A percentile compares a stretch with the other conserved stretches of the same genome.
phyloP scores from a whole-genome alignment of 2,113 vertebrate species.

The Loxodonta africana region DNA sequence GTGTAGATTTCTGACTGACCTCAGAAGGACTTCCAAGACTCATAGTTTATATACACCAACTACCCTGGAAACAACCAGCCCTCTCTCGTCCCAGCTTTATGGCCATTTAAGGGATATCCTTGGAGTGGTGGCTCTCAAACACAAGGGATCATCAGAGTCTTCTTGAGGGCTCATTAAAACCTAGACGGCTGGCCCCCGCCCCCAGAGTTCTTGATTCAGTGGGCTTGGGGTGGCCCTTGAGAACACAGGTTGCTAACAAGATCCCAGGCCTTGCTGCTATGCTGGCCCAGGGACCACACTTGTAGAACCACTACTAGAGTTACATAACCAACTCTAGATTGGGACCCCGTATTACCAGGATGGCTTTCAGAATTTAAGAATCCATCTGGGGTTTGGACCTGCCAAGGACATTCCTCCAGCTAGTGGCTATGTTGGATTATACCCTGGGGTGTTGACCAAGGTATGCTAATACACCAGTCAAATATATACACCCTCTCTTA shows the following conservation, averaged over 20 bases:
- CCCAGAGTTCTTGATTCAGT: not conserved
- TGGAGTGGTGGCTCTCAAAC: not conserved
- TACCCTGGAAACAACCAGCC: not conserved
- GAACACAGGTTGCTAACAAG: not conserved
- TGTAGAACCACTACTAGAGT: not conserved
- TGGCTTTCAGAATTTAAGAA: not conserved
- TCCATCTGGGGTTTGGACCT: not conserved
- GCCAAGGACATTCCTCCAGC: not conserved
- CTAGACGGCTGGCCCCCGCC: not conserved
- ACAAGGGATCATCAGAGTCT: not conserved
- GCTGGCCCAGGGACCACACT: not conserved
- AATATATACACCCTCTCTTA: not conserved
- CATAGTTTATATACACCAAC: not conserved
- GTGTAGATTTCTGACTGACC: not conserved
- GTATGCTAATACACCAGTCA: not conserved
- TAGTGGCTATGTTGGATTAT: not conserved
- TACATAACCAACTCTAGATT: not conserved
- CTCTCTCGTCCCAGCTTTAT: not conserved
- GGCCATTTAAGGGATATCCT: not conserved
- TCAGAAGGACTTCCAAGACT: constrained; percentile 2
- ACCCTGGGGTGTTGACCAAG: not conserved
- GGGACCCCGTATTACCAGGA: not conserved
- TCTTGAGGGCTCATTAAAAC: not conserved
- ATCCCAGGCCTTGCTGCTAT: not conserved
- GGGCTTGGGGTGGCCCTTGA: not conserved